These are phyloP conservation scores for Malacoctenus gilli DNA, from an alignment of 2,797 vertebrate genomes.

Conservation along the genomic window DNA sequence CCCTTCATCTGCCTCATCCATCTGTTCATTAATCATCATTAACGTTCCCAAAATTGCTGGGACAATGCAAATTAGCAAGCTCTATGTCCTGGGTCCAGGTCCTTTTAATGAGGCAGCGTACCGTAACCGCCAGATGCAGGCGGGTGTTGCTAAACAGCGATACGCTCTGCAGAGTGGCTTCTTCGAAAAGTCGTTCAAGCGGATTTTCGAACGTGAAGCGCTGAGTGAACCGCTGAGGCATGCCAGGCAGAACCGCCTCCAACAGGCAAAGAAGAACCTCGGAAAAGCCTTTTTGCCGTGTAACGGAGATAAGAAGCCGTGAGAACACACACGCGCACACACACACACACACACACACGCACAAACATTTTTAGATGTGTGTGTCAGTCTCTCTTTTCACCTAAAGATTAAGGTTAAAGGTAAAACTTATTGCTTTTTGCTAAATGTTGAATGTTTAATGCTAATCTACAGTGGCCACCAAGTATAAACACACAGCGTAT, in stretches of 20 bases:
- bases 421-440: too few species aligned
- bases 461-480: too few species aligned
- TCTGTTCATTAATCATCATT: background rate
- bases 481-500: too few species aligned
- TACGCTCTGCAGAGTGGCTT: constrained; percentile 85
- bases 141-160: constrained; percentile 74
- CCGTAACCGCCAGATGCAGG: constrained; percentile 85
- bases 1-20: too few species aligned
- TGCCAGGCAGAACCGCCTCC: constrained; percentile 79
- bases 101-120: constrained; percentile 87
- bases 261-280: constrained; percentile 86
- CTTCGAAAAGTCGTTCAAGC: constrained; percentile 83
- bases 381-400: background rate
- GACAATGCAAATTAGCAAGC: background rate
- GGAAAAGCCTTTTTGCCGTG: constrained; percentile 86
- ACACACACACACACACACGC: background rate
- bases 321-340: constrained; percentile 61
- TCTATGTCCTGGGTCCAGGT: constrained; percentile 77
- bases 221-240: constrained; percentile 80
- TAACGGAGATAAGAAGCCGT: constrained; percentile 84
- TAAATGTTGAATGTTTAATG: too few species aligned
- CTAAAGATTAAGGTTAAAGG: too few species aligned
- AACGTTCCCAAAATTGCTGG: background rate
- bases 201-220: constrained; percentile 87
- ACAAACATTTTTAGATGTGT: background rate